phyloP scores from a whole-genome alignment of 1,140 invertebrate species.

The Chelonus insularis region DNA sequence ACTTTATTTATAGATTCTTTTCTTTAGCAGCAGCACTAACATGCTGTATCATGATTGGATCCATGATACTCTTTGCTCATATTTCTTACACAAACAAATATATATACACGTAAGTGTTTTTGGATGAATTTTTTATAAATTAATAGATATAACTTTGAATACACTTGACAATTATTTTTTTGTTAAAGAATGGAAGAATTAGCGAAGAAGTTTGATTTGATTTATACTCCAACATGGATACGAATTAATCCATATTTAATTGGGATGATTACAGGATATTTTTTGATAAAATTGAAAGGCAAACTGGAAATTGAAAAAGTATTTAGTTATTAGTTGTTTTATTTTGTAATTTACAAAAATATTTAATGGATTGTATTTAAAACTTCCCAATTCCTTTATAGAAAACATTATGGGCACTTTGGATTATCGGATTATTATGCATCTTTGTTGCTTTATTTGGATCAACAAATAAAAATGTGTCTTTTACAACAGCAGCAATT shows the following conservation, averaged over 20 bases:
- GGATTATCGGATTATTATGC: slow-evolving; percentile 46
- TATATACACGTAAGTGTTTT: slow-evolving; percentile 55
- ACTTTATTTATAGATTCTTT: slow-evolving; percentile 52
- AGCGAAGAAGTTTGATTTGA: slow-evolving; percentile 43
- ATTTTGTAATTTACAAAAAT: too few species aligned
- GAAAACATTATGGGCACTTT: slow-evolving; percentile 39
- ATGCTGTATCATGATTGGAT: slow-evolving; percentile 41
- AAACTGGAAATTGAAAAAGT: slow-evolving; percentile 35
- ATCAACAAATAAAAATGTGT: slow-evolving; percentile 45
- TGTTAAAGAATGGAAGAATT: slow-evolving; percentile 51
- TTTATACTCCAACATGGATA: slow-evolving; percentile 60
- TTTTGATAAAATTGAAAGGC: slow-evolving; percentile 49
- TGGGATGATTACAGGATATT: slow-evolving; percentile 55
- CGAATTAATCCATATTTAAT: slow-evolving; percentile 60
- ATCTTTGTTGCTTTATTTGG: slow-evolving; percentile 56
- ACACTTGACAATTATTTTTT: slow-evolving; percentile 6
- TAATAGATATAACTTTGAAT: slow-evolving; percentile 17
- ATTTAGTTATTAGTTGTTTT: too few species aligned
- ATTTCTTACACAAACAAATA: slow-evolving; percentile 50
- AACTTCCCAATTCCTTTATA: too few species aligned
- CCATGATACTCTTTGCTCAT: slow-evolving; percentile 45
- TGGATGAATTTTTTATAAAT: background rate
- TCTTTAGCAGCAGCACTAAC: slow-evolving; percentile 40
- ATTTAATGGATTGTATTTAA: too few species aligned
- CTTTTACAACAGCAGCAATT: slow-evolving; percentile 45